Evolutionary conservation across 2,113 vertebrate species (phyloP), one percentile per base, ranked within the genome.

Genomic region (Scomber colias): DNA sequence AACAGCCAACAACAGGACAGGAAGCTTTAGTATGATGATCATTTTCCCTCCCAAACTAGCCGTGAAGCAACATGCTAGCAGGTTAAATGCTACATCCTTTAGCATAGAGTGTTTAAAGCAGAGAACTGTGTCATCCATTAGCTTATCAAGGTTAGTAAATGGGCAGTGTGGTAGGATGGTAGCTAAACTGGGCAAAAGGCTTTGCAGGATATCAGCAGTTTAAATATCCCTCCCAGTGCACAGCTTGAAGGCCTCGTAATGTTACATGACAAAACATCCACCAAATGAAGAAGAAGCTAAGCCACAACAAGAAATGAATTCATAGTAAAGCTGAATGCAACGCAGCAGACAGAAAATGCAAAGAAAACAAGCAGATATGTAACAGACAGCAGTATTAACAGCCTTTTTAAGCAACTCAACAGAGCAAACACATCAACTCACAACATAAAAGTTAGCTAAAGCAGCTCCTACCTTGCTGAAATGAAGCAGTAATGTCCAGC

Each of bases 401-500:
- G 24, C 24, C 24, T 27, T 27, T 27, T 27, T 27, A 27, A 65
- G 16, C 51, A 7, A 27, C 11, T 14, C 1, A 16, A 64, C 44
- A 48, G 30, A 17, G 12, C 17, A 15, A 9, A n/a, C 3, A 24
- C 59, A 63, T 48, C 5, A 59, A n/a, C 17, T 3, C 21, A 16
- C 1, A 44, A 1, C 55, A 35, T 2, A 10, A 6, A 45, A 12
- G 40, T 21, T 10, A 67, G 30, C 15, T 40, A 40, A 9, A 40
- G 35, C 35, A 72, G 46, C 21, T 67, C 70, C 40, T 54, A 67
- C 63, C 30, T 46, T 21, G 48, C 1, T n/a, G 49, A 49, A 35
- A 48, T 19, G 59, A 51, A 57, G 68, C n/a, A 8, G 0, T 21
- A 15, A 10, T 27, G n/a, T 24, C 21, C 8, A 9, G 35, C n/a